These are phyloP conservation scores for Rhodophaea formosa DNA, from an alignment of 2,888 invertebrate genomes.

Conservation along the genomic window DNA sequence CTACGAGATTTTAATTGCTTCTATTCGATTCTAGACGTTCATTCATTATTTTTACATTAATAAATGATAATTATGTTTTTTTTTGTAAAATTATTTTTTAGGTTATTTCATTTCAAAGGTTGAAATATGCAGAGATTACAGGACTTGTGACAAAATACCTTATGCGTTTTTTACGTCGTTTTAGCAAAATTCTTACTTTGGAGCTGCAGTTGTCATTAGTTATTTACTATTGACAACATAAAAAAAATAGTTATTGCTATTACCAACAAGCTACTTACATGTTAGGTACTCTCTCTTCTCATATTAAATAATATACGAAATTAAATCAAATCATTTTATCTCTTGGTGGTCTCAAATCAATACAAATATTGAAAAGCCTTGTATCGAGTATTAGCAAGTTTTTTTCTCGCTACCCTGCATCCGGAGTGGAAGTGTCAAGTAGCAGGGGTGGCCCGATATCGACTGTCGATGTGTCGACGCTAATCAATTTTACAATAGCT, in stretches of 20 bases:
- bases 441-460: constrained; percentile 24
- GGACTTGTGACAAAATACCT: too few relatives aligned
- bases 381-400: not conserved
- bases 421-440: constrained; percentile 11
- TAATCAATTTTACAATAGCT: constrained; percentile 47
- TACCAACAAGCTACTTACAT: too few relatives aligned
- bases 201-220: too few relatives aligned
- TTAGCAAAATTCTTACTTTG: too few relatives aligned
- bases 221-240: too few relatives aligned
- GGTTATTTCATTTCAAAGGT: not conserved
- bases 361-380: not conserved
- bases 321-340: too few relatives aligned
- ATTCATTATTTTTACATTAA: constrained; percentile 3
- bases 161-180: too few relatives aligned
- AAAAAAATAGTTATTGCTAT: too few relatives aligned
- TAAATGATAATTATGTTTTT: not conserved
- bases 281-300: too few relatives aligned
- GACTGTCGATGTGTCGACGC: constrained; percentile 43
- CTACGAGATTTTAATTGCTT: constrained; percentile 7
- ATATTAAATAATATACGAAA: too few relatives aligned
- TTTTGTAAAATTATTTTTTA: not conserved
- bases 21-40: constrained; percentile 1
- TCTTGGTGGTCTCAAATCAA: constrained; percentile 6
- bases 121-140: not conserved
- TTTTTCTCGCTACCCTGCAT: not conserved